A percentile compares a stretch with the other conserved stretches of the same genome.
Conservation (phyloP, 2,888 invertebrate species). For the Drosophila ochracea region DNA sequence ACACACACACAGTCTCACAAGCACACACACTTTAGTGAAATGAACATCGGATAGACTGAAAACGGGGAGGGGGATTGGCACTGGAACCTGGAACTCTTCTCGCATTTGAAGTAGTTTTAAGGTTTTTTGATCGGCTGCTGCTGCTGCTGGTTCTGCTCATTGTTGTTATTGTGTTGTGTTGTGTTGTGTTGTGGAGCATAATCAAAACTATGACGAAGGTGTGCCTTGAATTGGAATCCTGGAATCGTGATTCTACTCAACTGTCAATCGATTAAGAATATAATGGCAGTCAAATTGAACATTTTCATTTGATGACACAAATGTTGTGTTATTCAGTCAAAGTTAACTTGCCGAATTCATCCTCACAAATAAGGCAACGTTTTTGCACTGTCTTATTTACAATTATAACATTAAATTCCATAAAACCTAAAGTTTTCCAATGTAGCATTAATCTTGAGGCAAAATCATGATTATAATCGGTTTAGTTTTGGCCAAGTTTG, state of each 20-base stretch:
- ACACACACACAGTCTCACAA: slow-evolving; percentile 13
- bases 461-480: not conserved
- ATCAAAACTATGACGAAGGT: slow-evolving; percentile 41
- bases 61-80: slow-evolving; percentile 4
- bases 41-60: slow-evolving; percentile 38
- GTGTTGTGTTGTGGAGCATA: slow-evolving; percentile 14
- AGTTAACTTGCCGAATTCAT: not conserved
- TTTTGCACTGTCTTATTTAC: not conserved
- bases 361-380: not conserved
- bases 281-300: slow-evolving; percentile 14
- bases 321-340: not conserved
- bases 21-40: slow-evolving; percentile 35
- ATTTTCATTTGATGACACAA: not conserved
- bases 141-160: slow-evolving; percentile 18
- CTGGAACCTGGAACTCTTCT: slow-evolving; percentile 47
- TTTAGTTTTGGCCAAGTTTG: not conserved
- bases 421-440: not conserved
- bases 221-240: slow-evolving; percentile 18
- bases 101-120: slow-evolving; percentile 41
- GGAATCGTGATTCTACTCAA: slow-evolving; percentile 21
- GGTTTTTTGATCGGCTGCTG: slow-evolving; percentile 17
- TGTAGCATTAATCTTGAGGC: not conserved
- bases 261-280: slow-evolving; percentile 33
- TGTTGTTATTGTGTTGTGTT: slow-evolving; percentile 12
- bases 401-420: not conserved